These are phyloP conservation scores for Sturmia bella DNA, from an alignment of 2,888 invertebrate genomes.

Conservation along the genomic window DNA sequence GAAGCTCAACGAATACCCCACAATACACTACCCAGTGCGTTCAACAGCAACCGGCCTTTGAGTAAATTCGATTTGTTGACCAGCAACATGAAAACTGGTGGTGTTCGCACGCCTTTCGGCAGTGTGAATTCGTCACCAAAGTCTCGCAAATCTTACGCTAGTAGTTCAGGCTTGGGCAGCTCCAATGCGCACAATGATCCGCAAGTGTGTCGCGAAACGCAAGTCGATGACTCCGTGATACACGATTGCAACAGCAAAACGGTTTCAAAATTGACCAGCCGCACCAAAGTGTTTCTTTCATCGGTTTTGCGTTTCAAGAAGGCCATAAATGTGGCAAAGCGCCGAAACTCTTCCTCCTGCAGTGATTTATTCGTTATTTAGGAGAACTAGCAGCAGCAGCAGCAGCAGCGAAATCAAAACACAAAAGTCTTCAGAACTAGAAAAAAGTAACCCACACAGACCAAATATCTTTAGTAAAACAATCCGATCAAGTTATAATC, in stretches of 20 bases:
- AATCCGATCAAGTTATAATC: slow-evolving; percentile 16
- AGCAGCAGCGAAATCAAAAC: slow-evolving; percentile 49
- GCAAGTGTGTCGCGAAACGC: slow-evolving; percentile 39
- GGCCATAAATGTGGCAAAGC: slow-evolving; percentile 77
- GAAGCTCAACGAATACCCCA: slow-evolving; percentile 72
- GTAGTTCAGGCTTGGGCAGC: slow-evolving; percentile 60
- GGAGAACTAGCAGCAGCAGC: slow-evolving; percentile 47
- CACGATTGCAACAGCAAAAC: slow-evolving; percentile 76
- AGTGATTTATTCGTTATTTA: slow-evolving; percentile 81
- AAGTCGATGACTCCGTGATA: slow-evolving; percentile 66
- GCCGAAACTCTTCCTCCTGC: slow-evolving; percentile 80
- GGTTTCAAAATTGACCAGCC: slow-evolving; percentile 79
- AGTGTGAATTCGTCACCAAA: slow-evolving; percentile 75
- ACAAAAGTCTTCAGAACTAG: slow-evolving; percentile 37
- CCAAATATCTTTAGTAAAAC: slow-evolving; percentile 30
- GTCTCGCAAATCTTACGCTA: slow-evolving; percentile 74
- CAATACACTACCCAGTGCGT: slow-evolving; percentile 12
- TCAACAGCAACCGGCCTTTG: slow-evolving; percentile 56
- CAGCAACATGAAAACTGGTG: slow-evolving; percentile 59
- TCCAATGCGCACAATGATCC: slow-evolving; percentile 17
- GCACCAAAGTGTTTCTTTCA: slow-evolving; percentile 80
- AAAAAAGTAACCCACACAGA: slow-evolving; percentile 21
- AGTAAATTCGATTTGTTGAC: slow-evolving; percentile 77
- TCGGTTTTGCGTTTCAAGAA: slow-evolving; percentile 81
- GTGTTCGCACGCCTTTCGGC: slow-evolving; percentile 69